phyloP scores from a whole-genome alignment of 2,113 vertebrate genomes.

The Austrofundulus limnaeus region DNA sequence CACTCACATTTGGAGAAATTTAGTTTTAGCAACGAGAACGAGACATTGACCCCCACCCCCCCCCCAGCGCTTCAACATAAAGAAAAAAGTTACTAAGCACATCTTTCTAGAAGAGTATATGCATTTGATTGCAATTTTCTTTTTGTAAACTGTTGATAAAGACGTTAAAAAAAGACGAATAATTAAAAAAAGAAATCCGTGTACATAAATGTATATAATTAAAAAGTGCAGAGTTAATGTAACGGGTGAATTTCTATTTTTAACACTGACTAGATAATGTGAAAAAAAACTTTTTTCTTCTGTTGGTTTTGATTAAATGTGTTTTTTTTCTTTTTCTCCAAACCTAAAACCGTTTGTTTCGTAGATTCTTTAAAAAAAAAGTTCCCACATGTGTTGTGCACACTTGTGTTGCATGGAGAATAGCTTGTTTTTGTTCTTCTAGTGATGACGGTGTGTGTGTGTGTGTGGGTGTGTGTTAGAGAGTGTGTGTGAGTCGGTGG shows the following conservation, averaged over 20 bases:
- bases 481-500: constrained; percentile 37
- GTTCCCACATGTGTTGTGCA: constrained; percentile 77
- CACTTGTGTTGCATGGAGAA: constrained; percentile 82
- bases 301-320: constrained; percentile 71
- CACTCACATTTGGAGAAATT: constrained; percentile 21
- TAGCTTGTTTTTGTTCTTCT: constrained; percentile 69
- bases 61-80: constrained; percentile 63
- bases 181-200: constrained; percentile 72
- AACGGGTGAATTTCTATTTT: constrained; percentile 86
- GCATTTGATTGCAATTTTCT: constrained; percentile 79
- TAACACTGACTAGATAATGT: constrained; percentile 87
- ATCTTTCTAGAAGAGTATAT: constrained; percentile 84
- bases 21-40: constrained; percentile 37
- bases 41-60: constrained; percentile 49
- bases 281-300: constrained; percentile 64
- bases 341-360: constrained; percentile 54
- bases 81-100: constrained; percentile 79
- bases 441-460: constrained; percentile 76
- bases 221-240: constrained; percentile 81
- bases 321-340: constrained; percentile 44
- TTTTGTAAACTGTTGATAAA: constrained; percentile 82
- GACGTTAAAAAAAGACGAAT: constrained; percentile 77
- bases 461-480: constrained; percentile 61
- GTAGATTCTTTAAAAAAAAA: constrained; percentile 59
- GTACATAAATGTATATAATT: constrained; percentile 85